Evolutionary conservation across 2,113 vertebrate genomes (phyloP), one percentile per base, ranked within the genome.

Genomic region (Oryzias curvinotus): DNA sequence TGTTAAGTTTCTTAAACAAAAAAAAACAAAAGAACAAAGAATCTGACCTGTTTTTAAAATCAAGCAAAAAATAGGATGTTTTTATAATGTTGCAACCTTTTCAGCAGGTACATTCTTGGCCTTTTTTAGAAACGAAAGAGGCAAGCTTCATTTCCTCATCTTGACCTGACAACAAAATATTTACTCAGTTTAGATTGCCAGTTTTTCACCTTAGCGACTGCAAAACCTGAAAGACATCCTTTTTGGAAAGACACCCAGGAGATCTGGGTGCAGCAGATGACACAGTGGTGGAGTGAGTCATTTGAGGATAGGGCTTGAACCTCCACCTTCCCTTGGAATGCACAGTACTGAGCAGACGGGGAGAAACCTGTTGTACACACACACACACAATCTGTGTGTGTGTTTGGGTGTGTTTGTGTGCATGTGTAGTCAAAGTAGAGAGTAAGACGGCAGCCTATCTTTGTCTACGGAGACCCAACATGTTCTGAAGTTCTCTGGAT

Each of bases 311-410:
- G 0, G 1, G 62, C 62, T 68, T 60, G 15, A 26, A 18, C 52
- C 78, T 79, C 77, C 81, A 1, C 87, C 90, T 62, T 8, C 46
- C 18, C 13, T 1, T 45, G 77, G 84, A 84, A 88, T 87, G 80
- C 58, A 53, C 14, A 25, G 55, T 62, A 55, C 47, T 58, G 57
- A n/a, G 51, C n/a, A 49, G 55, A 80, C 62, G 56, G 65, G 56
- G 65, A 73, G 42, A 75, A 85, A 83, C 73, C 77, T 76, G 78
- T 84, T 77, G 65, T 60, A 1, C 62, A 52, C 5, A 36, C 6
- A 5, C 16, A 54, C 45, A 68, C 44, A 45, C 15, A 48, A 47
- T 18, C n/a, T 0, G 0, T 36, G 43, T 0, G 0, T 36, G 43
- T 63, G 45, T 12, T 4, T 57, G 23, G 63, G 59, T 72, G 68